These are phyloP conservation scores for Neotoxoptera formosana DNA, from an alignment of 1,140 invertebrate species.

Conservation along the genomic window DNA sequence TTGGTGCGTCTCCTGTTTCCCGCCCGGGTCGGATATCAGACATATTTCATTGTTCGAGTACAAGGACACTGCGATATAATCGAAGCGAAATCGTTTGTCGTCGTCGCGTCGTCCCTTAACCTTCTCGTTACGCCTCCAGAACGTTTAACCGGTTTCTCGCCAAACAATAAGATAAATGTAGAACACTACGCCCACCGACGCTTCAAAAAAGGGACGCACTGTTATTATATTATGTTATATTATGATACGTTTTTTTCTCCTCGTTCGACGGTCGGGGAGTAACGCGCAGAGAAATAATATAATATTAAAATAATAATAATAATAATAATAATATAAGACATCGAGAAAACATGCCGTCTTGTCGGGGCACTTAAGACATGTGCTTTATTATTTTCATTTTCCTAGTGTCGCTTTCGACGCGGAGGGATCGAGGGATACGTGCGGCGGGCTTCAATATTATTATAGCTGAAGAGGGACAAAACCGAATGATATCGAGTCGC, in stretches of 20 bases:
- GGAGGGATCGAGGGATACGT: neutral
- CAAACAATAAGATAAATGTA: slow-evolving; percentile 21
- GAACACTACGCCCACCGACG: slow-evolving; percentile 11
- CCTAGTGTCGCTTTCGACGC: neutral
- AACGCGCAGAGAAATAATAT: neutral
- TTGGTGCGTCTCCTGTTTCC: slow-evolving; percentile 42
- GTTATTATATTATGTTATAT: neutral
- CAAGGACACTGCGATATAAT: neutral
- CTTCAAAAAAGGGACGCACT: slow-evolving; percentile 11
- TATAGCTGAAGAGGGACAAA: neutral
- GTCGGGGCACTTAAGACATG: neutral
- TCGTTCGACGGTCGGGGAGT: neutral
- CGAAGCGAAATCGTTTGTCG: neutral
- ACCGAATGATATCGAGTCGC: slow-evolving; percentile 39
- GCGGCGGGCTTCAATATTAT: neutral
- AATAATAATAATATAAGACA: neutral
- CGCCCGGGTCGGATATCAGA: slow-evolving; percentile 46
- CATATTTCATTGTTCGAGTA: neutral
- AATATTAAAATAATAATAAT: no score
- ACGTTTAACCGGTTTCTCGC: slow-evolving; percentile 42
- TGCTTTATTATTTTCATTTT: slow-evolving; percentile 19
- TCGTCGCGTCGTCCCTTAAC: neutral
- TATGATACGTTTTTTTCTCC: neutral
- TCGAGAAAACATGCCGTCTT: neutral
- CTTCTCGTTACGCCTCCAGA: slow-evolving; percentile 50